Evolutionary conservation across 1,140 invertebrate genomes (phyloP), one percentile per base, ranked within the genome.

Genomic region (Drosophila pruinosa): DNA sequence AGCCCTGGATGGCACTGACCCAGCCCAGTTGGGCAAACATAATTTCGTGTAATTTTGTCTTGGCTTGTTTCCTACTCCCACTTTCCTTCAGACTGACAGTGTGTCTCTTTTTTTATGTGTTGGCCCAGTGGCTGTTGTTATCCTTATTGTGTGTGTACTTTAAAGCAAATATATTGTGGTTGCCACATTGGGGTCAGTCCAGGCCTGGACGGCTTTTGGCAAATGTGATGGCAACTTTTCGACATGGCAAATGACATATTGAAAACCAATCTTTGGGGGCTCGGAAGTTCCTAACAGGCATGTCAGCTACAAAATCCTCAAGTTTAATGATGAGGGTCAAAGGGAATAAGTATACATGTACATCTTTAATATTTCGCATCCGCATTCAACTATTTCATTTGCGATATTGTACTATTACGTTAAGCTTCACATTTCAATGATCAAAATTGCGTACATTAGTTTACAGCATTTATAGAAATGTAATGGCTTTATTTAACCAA

Each of bases 31-130:
- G 80, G 48, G 76, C 77, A 83, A 86, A 83, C 81, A 86, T 86
- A 80, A 86, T 86, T 86, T 86, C 68, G 57, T 67, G 76, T 86
- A 86, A 83, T 80, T 83, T 80, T 86, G 76, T 76, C 76, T 83
- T 76, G 63, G 68, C 72, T 70, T 64, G 65, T 79, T 70, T 72
- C 36, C 68, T 14, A 7, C 19, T 34, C 10, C 8, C 15, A 8
- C 6, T 24, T 10, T 22, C 10, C 6, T 3, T 8, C 28, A 31
- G 3, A 41, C 38, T 4, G 14, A 12, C 10, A 22, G n/a, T 56
- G 1, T 41, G 4, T 12, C 1, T 22, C n/a, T 38, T 43, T 62
- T 77, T 81, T 67, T 78, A 50, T 72, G 58, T 75, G 59, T 28
- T 82, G 70, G 52, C 69, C 63, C 56, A 62, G 62, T 71, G 22